These are phyloP conservation scores for Prunella fulvescens DNA, from an alignment of 2,113 vertebrate species.

Conservation along the genomic window DNA sequence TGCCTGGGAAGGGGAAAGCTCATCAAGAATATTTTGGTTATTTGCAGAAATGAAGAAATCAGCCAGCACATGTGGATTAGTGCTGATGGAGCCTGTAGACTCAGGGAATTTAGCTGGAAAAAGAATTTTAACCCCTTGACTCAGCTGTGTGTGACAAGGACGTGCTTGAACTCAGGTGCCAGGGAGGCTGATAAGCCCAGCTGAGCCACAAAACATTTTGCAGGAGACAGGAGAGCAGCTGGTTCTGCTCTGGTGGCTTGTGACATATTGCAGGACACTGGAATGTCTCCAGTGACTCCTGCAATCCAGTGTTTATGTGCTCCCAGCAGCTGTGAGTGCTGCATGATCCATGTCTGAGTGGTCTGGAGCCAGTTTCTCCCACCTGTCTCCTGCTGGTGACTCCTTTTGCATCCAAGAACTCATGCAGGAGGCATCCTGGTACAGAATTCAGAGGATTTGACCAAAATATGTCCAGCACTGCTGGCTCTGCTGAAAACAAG, in stretches of 20 bases:
- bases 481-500: not conserved
- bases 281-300: not conserved
- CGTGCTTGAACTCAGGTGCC: not conserved
- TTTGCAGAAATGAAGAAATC: not conserved
- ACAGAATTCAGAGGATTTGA: not conserved
- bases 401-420: not conserved
- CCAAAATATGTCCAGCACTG: not conserved
- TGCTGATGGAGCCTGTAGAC: not conserved
- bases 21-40: not conserved
- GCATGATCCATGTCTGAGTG: accelerated
- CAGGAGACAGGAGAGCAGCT: not conserved
- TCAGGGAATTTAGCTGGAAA: not conserved
- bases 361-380: not conserved
- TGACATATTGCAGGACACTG: not conserved
- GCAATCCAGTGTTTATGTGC: not conserved
- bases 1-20: not conserved
- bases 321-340: not conserved
- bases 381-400: not conserved
- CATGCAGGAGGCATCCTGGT: not conserved
- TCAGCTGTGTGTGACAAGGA: not conserved
- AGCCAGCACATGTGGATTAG: not conserved
- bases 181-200: not conserved
- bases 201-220: accelerated
- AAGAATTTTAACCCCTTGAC: not conserved
- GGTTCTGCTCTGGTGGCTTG: not conserved